Conservation (phyloP, 2,888 invertebrate species). For the Dryadula phaetusa region DNA sequence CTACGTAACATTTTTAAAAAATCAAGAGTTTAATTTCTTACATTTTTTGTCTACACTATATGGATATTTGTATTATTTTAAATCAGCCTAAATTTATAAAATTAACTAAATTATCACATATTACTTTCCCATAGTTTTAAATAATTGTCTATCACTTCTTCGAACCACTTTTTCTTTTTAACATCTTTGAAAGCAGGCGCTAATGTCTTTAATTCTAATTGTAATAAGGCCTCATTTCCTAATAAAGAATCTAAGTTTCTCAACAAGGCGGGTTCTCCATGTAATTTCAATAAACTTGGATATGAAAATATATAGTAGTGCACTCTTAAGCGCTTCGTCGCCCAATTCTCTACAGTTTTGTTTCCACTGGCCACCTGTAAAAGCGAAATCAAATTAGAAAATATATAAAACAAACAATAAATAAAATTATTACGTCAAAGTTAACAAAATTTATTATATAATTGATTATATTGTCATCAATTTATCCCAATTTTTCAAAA, state of each 20-base stretch:
- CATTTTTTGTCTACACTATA: neutral
- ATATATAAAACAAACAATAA: too few species aligned
- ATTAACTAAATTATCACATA: conserved; percentile 83
- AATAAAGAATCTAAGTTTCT: conserved; percentile 88
- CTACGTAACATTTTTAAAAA: neutral
- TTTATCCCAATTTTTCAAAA: too few species aligned
- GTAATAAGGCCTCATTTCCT: conserved; percentile 92
- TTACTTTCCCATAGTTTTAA: conserved; percentile 96
- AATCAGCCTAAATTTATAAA: conserved; percentile 17
- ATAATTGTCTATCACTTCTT: conserved; percentile 95
- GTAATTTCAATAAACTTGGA: conserved; percentile 91
- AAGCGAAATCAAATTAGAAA: conserved; percentile 24
- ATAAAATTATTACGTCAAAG: too few species aligned
- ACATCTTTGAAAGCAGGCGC: conserved; percentile 91
- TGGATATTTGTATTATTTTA: neutral
- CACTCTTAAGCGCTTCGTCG: conserved; percentile 87
- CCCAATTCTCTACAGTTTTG: conserved; percentile 91
- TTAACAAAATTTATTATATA: too few species aligned
- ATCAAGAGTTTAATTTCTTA: neutral
- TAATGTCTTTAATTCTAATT: conserved; percentile 91
- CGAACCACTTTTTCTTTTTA: conserved; percentile 91
- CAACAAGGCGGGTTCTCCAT: conserved; percentile 90
- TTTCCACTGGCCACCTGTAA: conserved; percentile 90
- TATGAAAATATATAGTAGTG: conserved; percentile 93
- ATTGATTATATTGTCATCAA: too few species aligned